Evolutionary conservation across 37 sponge, comb jelly and placozoan genomes (phyloP).

Genomic region (Beroe ovata): DNA sequence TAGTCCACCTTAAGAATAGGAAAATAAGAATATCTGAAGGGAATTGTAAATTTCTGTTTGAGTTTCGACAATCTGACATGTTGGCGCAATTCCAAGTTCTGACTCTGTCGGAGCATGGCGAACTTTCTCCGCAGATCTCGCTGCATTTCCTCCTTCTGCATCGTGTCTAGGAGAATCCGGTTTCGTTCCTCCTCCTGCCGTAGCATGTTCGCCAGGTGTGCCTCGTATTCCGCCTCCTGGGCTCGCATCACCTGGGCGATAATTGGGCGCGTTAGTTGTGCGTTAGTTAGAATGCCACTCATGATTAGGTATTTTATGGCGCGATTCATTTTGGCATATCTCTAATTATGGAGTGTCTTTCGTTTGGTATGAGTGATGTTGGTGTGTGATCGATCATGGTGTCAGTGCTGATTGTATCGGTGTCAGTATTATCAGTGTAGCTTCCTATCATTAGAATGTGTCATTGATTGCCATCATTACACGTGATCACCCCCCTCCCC

Average conservation of each 20-base stretch:
- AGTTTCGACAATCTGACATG: conserved; percentile 37
- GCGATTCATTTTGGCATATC: too few relatives aligned
- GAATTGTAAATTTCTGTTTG: conserved; percentile 37
- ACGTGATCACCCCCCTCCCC: too few relatives aligned
- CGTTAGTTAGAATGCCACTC: not conserved
- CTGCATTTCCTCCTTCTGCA: conserved; percentile 45
- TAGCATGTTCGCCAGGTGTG: conserved; percentile 46
- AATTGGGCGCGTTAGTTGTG: not conserved
- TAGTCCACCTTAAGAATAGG: conserved; percentile 14
- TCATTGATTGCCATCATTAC: too few relatives aligned
- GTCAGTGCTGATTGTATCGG: too few relatives aligned
- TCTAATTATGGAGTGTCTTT: too few relatives aligned
- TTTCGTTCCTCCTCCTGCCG: conserved; percentile 50
- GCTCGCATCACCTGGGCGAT: conserved; percentile 42
- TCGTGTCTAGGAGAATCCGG: not conserved
- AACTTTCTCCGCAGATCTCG: conserved; percentile 20
- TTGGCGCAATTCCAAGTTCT: conserved; percentile 58
- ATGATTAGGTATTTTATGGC: not conserved
- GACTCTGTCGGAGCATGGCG: conserved; percentile 41
- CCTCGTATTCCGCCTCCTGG: conserved; percentile 56
- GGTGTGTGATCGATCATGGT: too few relatives aligned
- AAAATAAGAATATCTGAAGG: conserved; percentile 62
- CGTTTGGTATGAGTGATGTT: too few relatives aligned
- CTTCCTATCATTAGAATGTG: too few relatives aligned
- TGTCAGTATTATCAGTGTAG: too few relatives aligned